phyloP scores from a whole-genome alignment of 2,888 invertebrate species.

The Drosophila meridionalis region DNA sequence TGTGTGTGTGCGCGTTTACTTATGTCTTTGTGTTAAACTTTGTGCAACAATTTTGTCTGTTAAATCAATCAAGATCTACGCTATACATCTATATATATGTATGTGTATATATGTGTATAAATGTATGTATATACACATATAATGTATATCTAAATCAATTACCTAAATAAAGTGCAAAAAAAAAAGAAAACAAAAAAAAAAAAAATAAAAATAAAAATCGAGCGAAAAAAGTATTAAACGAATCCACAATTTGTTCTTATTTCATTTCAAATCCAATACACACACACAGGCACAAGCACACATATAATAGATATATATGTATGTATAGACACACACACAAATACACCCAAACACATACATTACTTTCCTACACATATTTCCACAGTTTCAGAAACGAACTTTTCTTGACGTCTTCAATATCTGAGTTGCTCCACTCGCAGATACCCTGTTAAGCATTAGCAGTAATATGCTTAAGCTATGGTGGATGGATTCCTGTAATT shows the following conservation, averaged over 20 bases:
- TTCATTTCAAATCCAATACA: background rate
- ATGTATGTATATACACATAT: slow-evolving; percentile 23
- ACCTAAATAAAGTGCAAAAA: slow-evolving; percentile 77
- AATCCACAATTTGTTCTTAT: slow-evolving; percentile 19
- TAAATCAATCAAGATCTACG: slow-evolving; percentile 70
- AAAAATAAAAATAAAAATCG: slow-evolving; percentile 12
- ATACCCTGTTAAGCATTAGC: background rate
- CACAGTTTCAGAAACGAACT: background rate
- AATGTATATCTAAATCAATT: slow-evolving; percentile 73
- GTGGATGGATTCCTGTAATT: no score
- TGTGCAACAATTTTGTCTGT: slow-evolving; percentile 69
- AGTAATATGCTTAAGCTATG: background rate
- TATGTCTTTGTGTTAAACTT: slow-evolving; percentile 61
- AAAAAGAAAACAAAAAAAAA: slow-evolving; percentile 5
- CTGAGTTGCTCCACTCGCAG: background rate
- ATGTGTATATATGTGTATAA: background rate
- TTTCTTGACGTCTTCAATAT: no score
- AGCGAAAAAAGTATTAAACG: slow-evolving; percentile 49
- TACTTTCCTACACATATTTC: background rate
- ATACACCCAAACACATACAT: background rate
- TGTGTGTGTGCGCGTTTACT: slow-evolving; percentile 20
- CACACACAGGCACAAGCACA: background rate
- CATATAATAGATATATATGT: background rate
- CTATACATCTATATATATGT: background rate
- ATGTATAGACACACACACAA: background rate